Evolutionary conservation across 2,113 vertebrate species (phyloP).

Genomic region (Prunella himalayana): DNA sequence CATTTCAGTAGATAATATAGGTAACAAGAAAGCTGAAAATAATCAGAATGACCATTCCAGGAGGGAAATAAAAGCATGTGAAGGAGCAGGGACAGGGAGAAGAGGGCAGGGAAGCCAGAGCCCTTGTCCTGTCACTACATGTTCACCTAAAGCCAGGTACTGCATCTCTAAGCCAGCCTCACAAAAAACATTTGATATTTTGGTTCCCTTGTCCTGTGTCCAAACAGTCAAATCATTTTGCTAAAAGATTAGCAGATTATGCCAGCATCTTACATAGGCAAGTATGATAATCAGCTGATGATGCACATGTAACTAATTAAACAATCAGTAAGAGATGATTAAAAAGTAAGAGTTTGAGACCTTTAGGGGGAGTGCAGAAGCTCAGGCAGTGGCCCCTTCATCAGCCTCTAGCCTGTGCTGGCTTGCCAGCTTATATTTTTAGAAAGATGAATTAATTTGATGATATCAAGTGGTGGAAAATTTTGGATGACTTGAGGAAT

Average conservation of each 20-base stretch:
- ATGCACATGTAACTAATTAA: not conserved
- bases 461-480: not conserved
- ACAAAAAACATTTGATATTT: not conserved
- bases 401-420: not conserved
- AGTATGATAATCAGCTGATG: not conserved
- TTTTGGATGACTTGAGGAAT: not conserved
- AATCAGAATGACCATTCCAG: not conserved
- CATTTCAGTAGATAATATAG: fast-evolving
- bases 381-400: not conserved
- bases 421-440: not conserved
- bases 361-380: not conserved
- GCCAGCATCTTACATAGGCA: not conserved
- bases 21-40: not conserved
- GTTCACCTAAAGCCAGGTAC: not conserved
- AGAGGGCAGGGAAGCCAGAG: not conserved
- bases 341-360: not conserved
- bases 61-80: not conserved
- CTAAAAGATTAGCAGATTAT: not conserved
- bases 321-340: not conserved
- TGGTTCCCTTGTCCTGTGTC: not conserved
- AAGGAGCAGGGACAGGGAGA: not conserved
- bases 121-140: not conserved
- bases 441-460: not conserved
- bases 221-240: not conserved
- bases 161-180: not conserved